Percentiles rank a stretch among this genome's conserved stretches.
These are phyloP conservation scores for Mystacornis crossleyi DNA, from an alignment of 2,113 vertebrate genomes.

Conservation along the genomic window DNA sequence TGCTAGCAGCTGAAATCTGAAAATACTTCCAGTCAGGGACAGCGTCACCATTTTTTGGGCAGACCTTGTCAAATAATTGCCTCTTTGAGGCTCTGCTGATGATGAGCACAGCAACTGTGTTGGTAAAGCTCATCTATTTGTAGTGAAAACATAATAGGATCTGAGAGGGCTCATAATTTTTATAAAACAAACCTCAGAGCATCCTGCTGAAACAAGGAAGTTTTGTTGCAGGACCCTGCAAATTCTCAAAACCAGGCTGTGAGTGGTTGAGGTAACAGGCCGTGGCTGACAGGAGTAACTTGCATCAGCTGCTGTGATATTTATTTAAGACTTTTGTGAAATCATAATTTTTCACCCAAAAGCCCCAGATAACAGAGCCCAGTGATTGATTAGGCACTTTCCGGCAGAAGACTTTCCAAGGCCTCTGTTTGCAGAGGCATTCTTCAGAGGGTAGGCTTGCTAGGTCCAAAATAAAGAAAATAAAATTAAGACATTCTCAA, in stretches of 20 bases:
- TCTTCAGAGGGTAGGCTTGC: background rate
- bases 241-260: background rate
- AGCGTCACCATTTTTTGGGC: rapidly evolving
- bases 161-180: background rate
- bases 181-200: background rate
- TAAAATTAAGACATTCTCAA: background rate
- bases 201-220: background rate
- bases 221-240: background rate
- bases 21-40: background rate
- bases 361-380: background rate
- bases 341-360: rapidly evolving
- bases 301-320: background rate
- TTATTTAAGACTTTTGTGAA: background rate
- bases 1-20: background rate
- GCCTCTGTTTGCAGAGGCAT: background rate
- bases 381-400: background rate
- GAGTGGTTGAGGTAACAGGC: background rate
- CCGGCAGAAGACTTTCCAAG: background rate
- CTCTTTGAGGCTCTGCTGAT: background rate
- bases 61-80: background rate
- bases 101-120: background rate
- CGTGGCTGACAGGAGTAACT: background rate
- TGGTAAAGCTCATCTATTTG: background rate
- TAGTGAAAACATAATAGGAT: background rate
- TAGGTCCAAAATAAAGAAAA: background rate